Conservation (phyloP, 2,888 invertebrate species). For the Metallyticus violacea region DNA sequence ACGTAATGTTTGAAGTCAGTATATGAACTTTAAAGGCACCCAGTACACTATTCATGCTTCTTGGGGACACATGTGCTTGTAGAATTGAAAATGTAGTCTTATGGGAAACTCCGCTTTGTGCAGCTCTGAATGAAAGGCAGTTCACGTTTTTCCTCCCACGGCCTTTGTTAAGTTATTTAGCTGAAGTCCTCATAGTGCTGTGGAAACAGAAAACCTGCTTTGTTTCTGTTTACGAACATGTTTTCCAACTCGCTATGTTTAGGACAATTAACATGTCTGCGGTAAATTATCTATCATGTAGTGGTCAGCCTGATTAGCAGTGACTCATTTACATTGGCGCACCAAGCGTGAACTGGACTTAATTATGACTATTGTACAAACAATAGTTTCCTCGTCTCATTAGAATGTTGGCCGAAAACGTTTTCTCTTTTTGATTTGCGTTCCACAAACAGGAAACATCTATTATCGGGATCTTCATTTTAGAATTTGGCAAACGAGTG, state of each 20-base stretch:
- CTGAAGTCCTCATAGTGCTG: neutral
- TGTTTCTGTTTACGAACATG: neutral
- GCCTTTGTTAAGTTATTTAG: neutral
- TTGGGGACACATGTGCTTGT: no score
- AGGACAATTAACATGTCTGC: neutral
- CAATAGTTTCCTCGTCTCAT: neutral
- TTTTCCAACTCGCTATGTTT: neutral
- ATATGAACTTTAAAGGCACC: no score
- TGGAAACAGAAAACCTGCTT: neutral
- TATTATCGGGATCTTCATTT: neutral
- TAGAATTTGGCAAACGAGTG: neutral
- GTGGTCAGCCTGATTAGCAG: neutral
- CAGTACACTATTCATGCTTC: no score
- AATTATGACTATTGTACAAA: neutral
- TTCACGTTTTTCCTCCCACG: neutral
- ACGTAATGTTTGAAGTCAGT: no score
- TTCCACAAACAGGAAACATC: neutral
- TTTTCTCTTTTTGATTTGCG: neutral
- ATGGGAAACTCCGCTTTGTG: neutral
- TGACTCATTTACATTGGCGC: neutral
- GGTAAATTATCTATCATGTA: neutral
- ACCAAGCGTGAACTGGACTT: neutral
- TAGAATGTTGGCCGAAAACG: neutral
- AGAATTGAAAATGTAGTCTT: no score
- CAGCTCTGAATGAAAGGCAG: neutral